These are phyloP conservation scores for Cettia cetti DNA, from an alignment of 2,113 vertebrate genomes.

Conservation along the genomic window DNA sequence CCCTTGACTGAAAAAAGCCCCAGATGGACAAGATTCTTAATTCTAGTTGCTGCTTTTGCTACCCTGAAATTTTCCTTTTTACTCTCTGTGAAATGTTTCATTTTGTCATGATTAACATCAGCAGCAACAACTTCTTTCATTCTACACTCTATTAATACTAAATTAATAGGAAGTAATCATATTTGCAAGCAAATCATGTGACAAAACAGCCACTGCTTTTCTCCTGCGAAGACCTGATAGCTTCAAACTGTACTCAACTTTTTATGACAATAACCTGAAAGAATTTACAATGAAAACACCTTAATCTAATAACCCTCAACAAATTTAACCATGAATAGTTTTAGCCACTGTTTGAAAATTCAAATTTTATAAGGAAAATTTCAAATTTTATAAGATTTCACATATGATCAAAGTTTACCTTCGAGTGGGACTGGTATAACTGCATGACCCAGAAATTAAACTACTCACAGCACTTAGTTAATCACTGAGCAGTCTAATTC, in stretches of 20 bases:
- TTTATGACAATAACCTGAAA: neutral
- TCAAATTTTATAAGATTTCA: neutral
- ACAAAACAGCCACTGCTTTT: neutral
- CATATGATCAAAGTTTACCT: neutral
- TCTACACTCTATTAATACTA: neutral
- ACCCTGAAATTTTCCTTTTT: neutral
- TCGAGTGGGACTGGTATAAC: neutral
- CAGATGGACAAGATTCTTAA: neutral
- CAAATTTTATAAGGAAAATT: neutral
- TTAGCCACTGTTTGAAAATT: neutral
- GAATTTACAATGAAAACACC: neutral
- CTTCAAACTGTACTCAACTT: neutral
- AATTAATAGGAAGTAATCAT: neutral
- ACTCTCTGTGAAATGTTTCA: neutral
- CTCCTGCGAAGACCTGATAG: neutral
- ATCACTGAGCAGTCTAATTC: neutral
- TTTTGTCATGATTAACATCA: neutral
- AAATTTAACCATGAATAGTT: neutral
- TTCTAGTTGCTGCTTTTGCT: neutral
- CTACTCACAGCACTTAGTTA: neutral
- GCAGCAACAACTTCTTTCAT: neutral
- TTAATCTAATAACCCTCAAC: neutral
- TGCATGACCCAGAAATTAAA: neutral
- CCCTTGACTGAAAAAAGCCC: neutral
- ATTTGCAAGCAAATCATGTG: neutral